Evolutionary conservation across 1,140 invertebrate species (phyloP), one percentile per base, ranked within the genome.

Genomic region (Zaprionus ghesquierei): DNA sequence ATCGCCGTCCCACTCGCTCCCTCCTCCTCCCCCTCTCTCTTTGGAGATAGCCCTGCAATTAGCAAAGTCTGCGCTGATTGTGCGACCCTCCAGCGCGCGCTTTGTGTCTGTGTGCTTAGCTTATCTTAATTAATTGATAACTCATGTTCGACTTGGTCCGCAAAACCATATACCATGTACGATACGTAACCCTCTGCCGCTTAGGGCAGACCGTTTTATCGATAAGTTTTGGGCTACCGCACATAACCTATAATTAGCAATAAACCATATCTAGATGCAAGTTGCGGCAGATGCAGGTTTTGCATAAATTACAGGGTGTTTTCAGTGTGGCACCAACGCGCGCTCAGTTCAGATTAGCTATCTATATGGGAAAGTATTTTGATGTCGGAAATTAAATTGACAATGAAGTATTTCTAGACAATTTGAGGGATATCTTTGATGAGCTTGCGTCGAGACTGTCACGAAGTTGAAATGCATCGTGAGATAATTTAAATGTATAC

Each of bases 1-100:
- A 87, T 86, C 75, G 69, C 41, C 51, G 66, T 51, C 51, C 66
- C 46, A 63, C 49, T 6, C 4, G n/a, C 13, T 8, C n/a, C 15
- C 6, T 5, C 5, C 5, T 18, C 41, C 4, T 20, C 1, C 6
- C 6, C 15, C 18, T 18, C 41, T 18, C 41, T 15, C 41, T 18
- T 5, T 46, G 18, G 15, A 4, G 33, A 41, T 41, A 41, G 35
- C 35, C 41, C 41, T 46, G 41, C 41, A 46, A 46, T 46, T 46
- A 46, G 41, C 41, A 46, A 46, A 46, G n/a, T 46, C 41, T 46
- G 41, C 41, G 41, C 41, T 46, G 41, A 46, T 46, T 46, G 41
- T 22, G 41, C 41, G 41, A 46, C 41, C 41, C 41, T 46, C 41
- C 41, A 22, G 41, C 41, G 15, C 41, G 15, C 18, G 20, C 41